Percentiles rank a stretch among this genome's conserved stretches.
These are phyloP conservation scores for Telmatherina bonti DNA, from an alignment of 2,797 vertebrate species.

Conservation along the genomic window DNA sequence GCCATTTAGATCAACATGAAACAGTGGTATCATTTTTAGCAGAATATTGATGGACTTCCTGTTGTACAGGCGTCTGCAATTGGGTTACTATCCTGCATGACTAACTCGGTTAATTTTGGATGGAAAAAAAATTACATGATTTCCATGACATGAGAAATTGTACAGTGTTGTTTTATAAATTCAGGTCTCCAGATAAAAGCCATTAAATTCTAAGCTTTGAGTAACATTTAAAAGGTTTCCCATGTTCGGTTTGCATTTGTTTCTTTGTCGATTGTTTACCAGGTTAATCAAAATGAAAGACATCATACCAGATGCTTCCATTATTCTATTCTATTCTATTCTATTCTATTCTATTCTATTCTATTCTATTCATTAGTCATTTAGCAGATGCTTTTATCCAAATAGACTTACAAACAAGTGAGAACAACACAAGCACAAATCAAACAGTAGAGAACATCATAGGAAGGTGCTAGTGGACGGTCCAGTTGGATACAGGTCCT, in stretches of 20 bases:
- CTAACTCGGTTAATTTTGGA: neutral
- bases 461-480: too few species aligned
- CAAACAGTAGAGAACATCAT: too few species aligned
- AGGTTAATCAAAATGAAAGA: neutral
- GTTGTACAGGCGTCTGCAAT: conserved; percentile 10
- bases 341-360: too few species aligned
- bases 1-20: conserved; percentile 4
- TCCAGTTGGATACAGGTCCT: too few species aligned
- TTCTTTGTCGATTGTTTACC: neutral
- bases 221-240: neutral
- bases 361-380: too few species aligned
- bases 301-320: neutral
- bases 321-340: too few species aligned
- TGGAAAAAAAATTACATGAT: neutral
- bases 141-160: conserved; percentile 1
- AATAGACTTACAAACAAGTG: too few species aligned
- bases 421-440: too few species aligned
- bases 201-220: neutral
- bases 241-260: neutral
- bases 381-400: too few species aligned
- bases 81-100: conserved; percentile 1
- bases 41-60: conserved; percentile 28
- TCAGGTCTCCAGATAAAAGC: neutral
- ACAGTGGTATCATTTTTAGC: neutral
- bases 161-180: neutral